Base-by-base conservation (phyloP, 2,113 vertebrate genomes). In the Hippocampus barbouri region DNA sequence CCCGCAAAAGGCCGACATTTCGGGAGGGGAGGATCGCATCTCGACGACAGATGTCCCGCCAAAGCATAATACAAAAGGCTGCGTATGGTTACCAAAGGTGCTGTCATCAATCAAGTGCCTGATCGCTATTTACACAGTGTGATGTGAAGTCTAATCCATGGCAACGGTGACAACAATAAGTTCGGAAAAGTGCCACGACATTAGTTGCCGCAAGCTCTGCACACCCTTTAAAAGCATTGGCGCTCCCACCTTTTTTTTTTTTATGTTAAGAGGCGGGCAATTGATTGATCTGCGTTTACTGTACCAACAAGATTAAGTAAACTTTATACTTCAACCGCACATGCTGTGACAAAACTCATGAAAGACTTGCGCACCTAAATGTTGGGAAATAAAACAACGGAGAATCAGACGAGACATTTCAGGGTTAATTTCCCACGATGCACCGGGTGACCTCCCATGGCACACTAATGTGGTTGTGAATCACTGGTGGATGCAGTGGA, bases 51-150 rank as follows among this genome's bases (percentile, higher is more conserved):
- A 90, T 83, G 85, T 82, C 84, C 78, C 75, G 86, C 89, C 88
- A 88, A 90, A 89, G 83, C 84, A 88, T 38, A 90, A 90, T 81
- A 81, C 70, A 72, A 86, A 8, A 71, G 62, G 71, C 81, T 84
- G 80, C 70, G 79, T 88, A 80, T 86, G 83, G 89, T 89, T 89
- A 88, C 82, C 86, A 86, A 41, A 89, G 90, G 86, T 80, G 82
- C 78, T 72, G 78, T 78, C 86, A 86, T 91, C 86, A 86, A 90
- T 90, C 89, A 88, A 73, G 59, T 11, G 56, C 66, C 71, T 64
- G 71, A 81, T 85, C 85, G 70, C 23, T 82, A 85, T 89, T 89
- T 83, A 86, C 84, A 83, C 79, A 79, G 64, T 83, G 81, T 76
- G 71, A 45, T 53, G 70, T 80, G 70, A 66, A 66, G 73, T 84